These are phyloP conservation scores for Fundulus diaphanus DNA, from an alignment of 2,797 vertebrate species.

Conservation along the genomic window DNA sequence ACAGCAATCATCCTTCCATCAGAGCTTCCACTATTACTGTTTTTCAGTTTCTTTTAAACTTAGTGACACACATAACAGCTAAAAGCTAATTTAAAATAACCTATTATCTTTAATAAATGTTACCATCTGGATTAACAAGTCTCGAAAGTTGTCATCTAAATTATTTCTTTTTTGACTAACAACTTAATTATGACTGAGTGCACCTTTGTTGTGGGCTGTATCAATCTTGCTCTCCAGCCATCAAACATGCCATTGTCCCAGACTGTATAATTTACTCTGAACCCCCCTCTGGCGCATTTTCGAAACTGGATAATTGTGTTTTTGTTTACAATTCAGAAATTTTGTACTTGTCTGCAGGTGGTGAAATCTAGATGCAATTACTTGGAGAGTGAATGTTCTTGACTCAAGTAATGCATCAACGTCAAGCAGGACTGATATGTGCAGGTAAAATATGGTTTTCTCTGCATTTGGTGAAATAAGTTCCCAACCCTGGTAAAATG, in stretches of 20 bases:
- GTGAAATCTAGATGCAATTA: slow-evolving; percentile 66
- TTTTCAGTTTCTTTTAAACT: background rate
- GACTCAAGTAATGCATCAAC: slow-evolving; percentile 70
- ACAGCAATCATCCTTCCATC: too few species aligned
- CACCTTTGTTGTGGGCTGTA: slow-evolving; percentile 2
- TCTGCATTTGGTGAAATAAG: slow-evolving; percentile 61
- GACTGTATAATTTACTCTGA: slow-evolving; percentile 31
- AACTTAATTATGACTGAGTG: background rate
- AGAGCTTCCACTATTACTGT: background rate
- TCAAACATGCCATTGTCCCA: slow-evolving; percentile 35
- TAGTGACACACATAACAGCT: background rate
- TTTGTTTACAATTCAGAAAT: slow-evolving; percentile 63
- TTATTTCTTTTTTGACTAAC: background rate
- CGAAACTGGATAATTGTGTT: slow-evolving; percentile 55
- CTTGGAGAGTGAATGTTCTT: slow-evolving; percentile 45
- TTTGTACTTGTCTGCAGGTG: slow-evolving; percentile 47
- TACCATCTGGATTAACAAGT: background rate
- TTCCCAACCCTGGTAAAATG: slow-evolving; percentile 56
- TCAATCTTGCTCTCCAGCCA: background rate
- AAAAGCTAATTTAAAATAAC: background rate
- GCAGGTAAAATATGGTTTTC: slow-evolving; percentile 67
- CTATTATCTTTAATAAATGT: too few species aligned
- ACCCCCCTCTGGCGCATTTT: slow-evolving; percentile 27
- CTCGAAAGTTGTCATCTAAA: background rate
- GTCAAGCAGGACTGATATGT: slow-evolving; percentile 61